These are phyloP conservation scores for Sinocyclocheilus rhinocerous DNA, from an alignment of 2,113 vertebrate species.

Conservation along the genomic window DNA sequence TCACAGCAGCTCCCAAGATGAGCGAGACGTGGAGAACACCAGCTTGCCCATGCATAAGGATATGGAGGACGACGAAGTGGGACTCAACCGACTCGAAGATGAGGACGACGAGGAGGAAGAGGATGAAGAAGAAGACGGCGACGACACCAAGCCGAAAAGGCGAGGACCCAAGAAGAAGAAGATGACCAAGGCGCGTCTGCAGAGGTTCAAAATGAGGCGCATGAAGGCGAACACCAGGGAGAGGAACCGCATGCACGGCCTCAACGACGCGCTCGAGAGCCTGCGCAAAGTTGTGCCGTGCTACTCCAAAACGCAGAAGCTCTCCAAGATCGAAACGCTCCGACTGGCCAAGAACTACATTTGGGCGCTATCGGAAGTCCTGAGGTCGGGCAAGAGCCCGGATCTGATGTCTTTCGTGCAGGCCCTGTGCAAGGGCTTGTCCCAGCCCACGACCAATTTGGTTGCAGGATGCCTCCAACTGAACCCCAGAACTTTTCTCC, in stretches of 20 bases:
- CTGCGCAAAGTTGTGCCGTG: constrained; percentile 98
- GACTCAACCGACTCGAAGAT: constrained; percentile 72
- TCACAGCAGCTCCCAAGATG: constrained; percentile 80
- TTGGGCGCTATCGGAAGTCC: constrained; percentile 94
- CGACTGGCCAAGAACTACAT: constrained; percentile 98
- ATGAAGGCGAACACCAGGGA: constrained; percentile 98
- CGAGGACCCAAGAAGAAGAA: constrained; percentile 98
- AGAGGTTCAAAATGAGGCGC: constrained; percentile 93
- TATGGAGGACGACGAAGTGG: constrained; percentile 75
- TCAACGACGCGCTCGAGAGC: constrained; percentile 96
- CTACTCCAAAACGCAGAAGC: constrained; percentile 98
- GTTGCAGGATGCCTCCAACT: constrained; percentile 97
- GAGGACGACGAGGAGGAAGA: constrained; percentile 87
- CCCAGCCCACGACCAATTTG: constrained; percentile 97
- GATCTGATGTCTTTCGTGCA: constrained; percentile 96
- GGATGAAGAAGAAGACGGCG: constrained; percentile 88
- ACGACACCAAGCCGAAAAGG: constrained; percentile 92
- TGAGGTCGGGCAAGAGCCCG: constrained; percentile 93
- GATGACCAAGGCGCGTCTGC: constrained; percentile 96
- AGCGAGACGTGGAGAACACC: constrained; percentile 77
- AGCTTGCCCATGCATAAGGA: constrained; percentile 72
- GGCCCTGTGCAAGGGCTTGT: constrained; percentile 96
- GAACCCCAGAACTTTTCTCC: constrained; percentile 94
- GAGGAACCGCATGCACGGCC: constrained; percentile 96
- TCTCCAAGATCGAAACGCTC: constrained; percentile 97